Conservation (phyloP, 2,113 vertebrate species). For the Cnemophilus loriae region DNA sequence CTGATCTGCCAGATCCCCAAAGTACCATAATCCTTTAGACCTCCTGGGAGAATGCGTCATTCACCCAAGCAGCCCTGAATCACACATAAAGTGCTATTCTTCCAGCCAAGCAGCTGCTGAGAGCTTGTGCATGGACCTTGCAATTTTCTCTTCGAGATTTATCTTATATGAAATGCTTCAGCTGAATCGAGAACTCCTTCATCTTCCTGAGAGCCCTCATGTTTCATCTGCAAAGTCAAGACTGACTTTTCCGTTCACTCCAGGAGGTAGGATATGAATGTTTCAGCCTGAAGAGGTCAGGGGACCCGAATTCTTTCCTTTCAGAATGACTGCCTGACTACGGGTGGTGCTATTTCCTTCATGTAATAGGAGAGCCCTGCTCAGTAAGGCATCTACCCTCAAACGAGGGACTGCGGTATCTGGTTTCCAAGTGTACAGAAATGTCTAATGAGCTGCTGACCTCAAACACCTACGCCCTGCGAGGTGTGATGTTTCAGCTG, state of each 20-base stretch:
- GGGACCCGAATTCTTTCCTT: neutral
- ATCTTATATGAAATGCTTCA: neutral
- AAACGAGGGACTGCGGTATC: rapidly evolving
- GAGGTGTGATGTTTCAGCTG: neutral
- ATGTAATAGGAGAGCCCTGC: neutral
- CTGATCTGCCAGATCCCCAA: neutral
- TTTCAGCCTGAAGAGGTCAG: neutral
- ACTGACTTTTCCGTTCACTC: neutral
- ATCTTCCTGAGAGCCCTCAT: neutral
- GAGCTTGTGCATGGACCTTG: neutral
- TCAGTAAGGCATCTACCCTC: neutral
- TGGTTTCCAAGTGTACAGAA: neutral
- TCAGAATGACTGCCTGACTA: neutral
- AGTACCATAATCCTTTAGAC: neutral
- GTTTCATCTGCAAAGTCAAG: neutral
- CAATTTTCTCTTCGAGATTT: neutral
- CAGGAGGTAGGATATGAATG: neutral
- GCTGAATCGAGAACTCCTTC: neutral
- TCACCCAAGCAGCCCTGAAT: neutral
- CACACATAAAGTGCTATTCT: rapidly evolving
- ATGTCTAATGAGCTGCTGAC: neutral
- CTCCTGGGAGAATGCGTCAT: neutral
- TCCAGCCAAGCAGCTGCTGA: neutral
- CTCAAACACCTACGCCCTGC: neutral
- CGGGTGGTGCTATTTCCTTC: neutral